Percentiles rank a stretch among this genome's conserved stretches.
Evolutionary conservation across 2,888 invertebrate species (phyloP).

Genomic region (Drosophila hamatofila): DNA sequence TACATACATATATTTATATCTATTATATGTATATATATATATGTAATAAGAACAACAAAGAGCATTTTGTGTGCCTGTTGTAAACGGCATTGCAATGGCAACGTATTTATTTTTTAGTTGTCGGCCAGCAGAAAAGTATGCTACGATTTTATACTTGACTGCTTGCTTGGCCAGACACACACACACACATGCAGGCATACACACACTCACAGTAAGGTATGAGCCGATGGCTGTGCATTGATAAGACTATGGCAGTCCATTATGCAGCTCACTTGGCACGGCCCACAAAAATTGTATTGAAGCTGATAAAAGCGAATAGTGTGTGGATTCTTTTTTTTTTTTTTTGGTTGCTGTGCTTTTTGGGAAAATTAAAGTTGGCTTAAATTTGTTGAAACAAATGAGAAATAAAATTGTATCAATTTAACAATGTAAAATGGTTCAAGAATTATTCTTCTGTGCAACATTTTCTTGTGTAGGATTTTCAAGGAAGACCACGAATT

Average conservation of each 20-base stretch:
- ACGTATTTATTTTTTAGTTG: slow-evolving; percentile 43
- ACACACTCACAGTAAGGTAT: slow-evolving; percentile 3
- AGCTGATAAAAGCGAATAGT: slow-evolving; percentile 46
- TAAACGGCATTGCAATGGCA: slow-evolving; percentile 30
- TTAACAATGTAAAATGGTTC: no score
- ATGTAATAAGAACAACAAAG: slow-evolving; percentile 22
- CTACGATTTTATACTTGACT: slow-evolving; percentile 57
- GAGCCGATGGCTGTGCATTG: slow-evolving; percentile 64
- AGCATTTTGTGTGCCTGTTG: slow-evolving; percentile 16
- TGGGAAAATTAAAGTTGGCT: slow-evolving; percentile 17
- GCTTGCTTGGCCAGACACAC: slow-evolving; percentile 22
- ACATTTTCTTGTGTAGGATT: no score
- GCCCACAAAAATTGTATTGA: slow-evolving; percentile 47
- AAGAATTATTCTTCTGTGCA: no score
- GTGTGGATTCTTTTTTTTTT: slow-evolving; percentile 24
- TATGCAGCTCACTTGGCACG: slow-evolving; percentile 72
- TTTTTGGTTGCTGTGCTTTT: neutral
- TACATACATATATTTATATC: slow-evolving; percentile 10
- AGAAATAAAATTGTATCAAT: neutral
- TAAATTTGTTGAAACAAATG: slow-evolving; percentile 2
- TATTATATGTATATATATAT: slow-evolving; percentile 12
- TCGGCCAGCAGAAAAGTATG: slow-evolving; percentile 59
- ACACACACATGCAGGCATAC: slow-evolving; percentile 1
- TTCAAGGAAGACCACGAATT: no score
- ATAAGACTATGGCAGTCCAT: slow-evolving; percentile 74